Percentiles rank a stretch among this genome's conserved stretches.
phyloP scores from a whole-genome alignment of 2,888 invertebrate genomes.

The Crioceris asparagi region DNA sequence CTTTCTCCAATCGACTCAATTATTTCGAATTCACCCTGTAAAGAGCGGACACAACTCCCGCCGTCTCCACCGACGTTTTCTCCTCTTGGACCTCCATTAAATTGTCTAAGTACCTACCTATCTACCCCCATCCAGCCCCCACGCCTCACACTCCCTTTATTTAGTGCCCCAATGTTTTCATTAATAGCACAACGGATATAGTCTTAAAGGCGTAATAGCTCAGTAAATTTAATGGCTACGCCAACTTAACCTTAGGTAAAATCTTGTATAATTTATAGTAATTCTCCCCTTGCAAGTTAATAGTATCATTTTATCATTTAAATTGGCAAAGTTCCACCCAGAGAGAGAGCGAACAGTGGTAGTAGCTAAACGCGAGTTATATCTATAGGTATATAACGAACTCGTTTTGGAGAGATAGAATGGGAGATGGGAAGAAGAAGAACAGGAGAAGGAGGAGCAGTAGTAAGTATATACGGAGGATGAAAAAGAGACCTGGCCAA shows the following conservation, averaged over 20 bases:
- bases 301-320: constrained; percentile 38
- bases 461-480: too few species aligned
- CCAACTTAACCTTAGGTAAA: constrained; percentile 33
- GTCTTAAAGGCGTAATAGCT: constrained; percentile 29
- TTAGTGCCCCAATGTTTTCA: constrained; percentile 22
- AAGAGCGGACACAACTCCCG: constrained; percentile 1
- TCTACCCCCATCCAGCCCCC: too few species aligned
- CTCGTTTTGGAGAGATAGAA: too few species aligned
- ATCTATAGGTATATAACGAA: too few species aligned
- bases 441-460: too few species aligned
- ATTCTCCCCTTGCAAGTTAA: constrained; percentile 34
- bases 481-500: too few species aligned
- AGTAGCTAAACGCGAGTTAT: too few species aligned
- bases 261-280: constrained; percentile 37
- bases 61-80: constrained; percentile 10
- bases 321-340: constrained; percentile 35
- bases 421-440: too few species aligned
- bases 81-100: constrained; percentile 12
- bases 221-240: constrained; percentile 28
- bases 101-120: constrained; percentile 17
- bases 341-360: too few species aligned
- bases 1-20: too few species aligned
- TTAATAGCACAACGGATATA: constrained; percentile 23
- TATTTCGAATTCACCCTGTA: too few species aligned
- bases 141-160: too few species aligned